Evolutionary conservation across 2,113 vertebrate species (phyloP).

Genomic region (Platycercus adscitus): DNA sequence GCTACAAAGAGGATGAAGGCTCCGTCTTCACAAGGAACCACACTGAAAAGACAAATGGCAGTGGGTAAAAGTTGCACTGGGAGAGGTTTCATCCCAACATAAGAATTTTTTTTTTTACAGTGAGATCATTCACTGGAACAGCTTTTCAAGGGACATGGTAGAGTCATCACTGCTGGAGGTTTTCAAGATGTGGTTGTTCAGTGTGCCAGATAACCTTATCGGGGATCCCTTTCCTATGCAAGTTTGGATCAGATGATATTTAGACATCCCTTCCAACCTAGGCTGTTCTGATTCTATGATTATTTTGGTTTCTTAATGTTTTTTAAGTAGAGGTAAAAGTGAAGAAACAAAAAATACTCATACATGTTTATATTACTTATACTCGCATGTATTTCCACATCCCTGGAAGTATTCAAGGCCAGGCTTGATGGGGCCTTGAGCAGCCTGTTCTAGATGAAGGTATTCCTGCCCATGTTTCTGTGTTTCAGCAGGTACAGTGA

Average conservation of each 20-base stretch:
- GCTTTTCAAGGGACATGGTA: background rate
- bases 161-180: rapidly evolving
- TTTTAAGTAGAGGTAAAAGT: background rate
- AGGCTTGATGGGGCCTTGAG: background rate
- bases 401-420: background rate
- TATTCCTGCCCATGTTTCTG: background rate
- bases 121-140: background rate
- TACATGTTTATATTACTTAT: background rate
- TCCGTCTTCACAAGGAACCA: background rate
- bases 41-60: background rate
- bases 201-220: background rate
- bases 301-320: background rate
- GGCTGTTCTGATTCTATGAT: background rate
- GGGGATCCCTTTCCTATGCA: background rate
- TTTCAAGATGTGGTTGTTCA: background rate
- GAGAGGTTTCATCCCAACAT: background rate
- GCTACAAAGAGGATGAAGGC: background rate
- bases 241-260: background rate
- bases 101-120: background rate
- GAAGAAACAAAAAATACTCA: background rate
- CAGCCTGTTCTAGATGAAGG: background rate
- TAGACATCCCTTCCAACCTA: background rate
- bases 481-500: background rate
- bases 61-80: background rate
- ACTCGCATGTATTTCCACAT: background rate